phyloP scores from a whole-genome alignment of 2,113 vertebrate species.

The Tragelaphus strepsiceros region DNA sequence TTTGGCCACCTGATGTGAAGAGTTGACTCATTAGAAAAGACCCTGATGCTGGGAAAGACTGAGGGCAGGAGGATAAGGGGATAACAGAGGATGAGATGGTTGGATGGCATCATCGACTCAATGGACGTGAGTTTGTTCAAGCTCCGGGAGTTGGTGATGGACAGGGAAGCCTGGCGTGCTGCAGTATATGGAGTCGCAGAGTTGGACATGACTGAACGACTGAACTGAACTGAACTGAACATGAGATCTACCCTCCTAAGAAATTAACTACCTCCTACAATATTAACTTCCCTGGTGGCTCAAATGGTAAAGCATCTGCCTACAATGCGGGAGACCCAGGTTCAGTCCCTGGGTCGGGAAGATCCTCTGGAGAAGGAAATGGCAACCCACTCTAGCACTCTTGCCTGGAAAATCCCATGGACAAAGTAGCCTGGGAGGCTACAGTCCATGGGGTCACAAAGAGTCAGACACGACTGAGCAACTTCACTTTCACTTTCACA shows the following conservation, averaged over 20 bases:
- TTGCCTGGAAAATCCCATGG: neutral
- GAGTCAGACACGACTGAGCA: accelerated
- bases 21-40: neutral
- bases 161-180: neutral
- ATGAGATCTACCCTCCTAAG: neutral
- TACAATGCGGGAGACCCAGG: too few species aligned
- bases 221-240: neutral
- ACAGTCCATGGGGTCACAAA: neutral
- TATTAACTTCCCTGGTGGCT: neutral
- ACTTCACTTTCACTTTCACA: neutral
- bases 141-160: neutral
- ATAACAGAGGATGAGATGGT: neutral
- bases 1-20: neutral
- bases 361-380: neutral
- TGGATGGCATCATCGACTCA: neutral
- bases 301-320: too few species aligned
- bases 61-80: neutral
- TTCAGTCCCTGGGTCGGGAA: neutral
- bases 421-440: neutral
- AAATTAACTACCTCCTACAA: neutral
- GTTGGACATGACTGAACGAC: neutral
- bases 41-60: neutral
- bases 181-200: neutral
- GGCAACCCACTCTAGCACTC: neutral
- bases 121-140: neutral